phyloP scores from a whole-genome alignment of 2,797 vertebrate species.

The Sciurus vulgaris region DNA sequence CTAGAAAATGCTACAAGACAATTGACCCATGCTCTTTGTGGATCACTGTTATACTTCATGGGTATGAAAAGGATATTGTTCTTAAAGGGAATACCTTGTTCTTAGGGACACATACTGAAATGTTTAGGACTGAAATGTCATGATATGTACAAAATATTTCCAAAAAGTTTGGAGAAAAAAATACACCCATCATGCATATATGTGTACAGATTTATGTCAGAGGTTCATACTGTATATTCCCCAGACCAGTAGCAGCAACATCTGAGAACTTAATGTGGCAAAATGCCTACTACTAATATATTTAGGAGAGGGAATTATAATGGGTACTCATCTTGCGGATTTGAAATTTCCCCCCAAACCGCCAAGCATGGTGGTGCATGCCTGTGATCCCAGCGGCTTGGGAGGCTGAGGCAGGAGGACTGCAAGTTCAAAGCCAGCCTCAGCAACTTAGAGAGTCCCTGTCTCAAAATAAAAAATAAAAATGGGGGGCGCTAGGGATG shows the following conservation, averaged over 20 bases:
- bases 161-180: not conserved
- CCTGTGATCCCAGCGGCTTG: too few relatives aligned
- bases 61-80: not conserved
- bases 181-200: not conserved
- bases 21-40: not conserved
- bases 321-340: not conserved
- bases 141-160: not conserved
- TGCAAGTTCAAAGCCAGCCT: too few relatives aligned
- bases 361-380: too few relatives aligned
- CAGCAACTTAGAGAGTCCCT: too few relatives aligned
- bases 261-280: not conserved
- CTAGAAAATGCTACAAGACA: slow-evolving; percentile 10
- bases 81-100: not conserved
- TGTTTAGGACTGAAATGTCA: not conserved
- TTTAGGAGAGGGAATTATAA: not conserved
- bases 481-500: too few relatives aligned
- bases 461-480: too few relatives aligned
- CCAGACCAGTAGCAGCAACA: not conserved
- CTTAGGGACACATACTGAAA: not conserved
- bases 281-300: not conserved
- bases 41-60: not conserved
- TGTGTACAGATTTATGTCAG: not conserved
- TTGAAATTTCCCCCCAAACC: not conserved
- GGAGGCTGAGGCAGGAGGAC: too few relatives aligned
- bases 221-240: not conserved